Evolutionary conservation across 2,113 vertebrate genomes (phyloP), one percentile per base, ranked within the genome.

Genomic region (Mormoops blainvillei): DNA sequence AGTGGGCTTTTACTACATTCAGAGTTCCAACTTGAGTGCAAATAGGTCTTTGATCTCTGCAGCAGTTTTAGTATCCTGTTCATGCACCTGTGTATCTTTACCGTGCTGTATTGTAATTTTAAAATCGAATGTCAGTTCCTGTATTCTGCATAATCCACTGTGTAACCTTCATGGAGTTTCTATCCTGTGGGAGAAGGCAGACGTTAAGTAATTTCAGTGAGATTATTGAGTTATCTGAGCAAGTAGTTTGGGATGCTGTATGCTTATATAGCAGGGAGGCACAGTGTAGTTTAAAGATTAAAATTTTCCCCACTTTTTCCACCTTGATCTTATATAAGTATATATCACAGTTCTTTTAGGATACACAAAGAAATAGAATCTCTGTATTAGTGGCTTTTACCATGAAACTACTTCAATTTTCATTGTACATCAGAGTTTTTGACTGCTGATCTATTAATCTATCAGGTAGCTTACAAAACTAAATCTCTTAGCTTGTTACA

Each of bases 261-360:
- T 87, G 76, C 87, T 80, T 41, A 58, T 58, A 70, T 61, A 48
- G 33, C 70, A 95, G 71, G 31, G 70, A 58, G 14, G 31, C 9
- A 26, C 50, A 80, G 63, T 87, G 82, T 84, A 96, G 24, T 70
- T 95, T 96, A 65, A 87, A 87, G 31, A 20, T 67, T 80, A 94
- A 87, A 84, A 67, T 92, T 68, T 90, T 71, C 19, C 92, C 38
- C 50, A 73, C 43, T 48, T 92, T 95, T 94, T 86, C 65, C 5
- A 52, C 24, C 24, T 70, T 82, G 43, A 41, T 87, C 38, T 74
- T 24, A 45, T 7, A 20, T 76, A 85, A 65, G 28, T 78, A 11
- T 67, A 15, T 73, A 67, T 71, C 28, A 88, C 43, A 89, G 2
- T 58, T 43, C 20, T 91, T 84, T 87, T 56, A 80, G 83, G 10